These are phyloP conservation scores for Temnothorax unifasciatus DNA, from an alignment of 2,888 invertebrate genomes.

Conservation along the genomic window DNA sequence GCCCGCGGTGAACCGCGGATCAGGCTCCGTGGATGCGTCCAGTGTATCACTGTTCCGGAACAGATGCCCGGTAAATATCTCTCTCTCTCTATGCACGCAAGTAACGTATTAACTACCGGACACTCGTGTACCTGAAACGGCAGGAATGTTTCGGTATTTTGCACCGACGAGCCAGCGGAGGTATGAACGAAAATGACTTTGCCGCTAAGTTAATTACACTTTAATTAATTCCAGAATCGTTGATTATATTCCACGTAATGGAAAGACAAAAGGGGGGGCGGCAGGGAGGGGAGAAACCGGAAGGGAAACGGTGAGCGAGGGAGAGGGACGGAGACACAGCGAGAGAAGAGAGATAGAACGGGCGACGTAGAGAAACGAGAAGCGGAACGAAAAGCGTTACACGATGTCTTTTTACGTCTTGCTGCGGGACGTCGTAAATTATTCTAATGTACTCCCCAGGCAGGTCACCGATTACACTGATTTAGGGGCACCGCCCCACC, in stretches of 20 bases:
- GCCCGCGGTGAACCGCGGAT: constrained; percentile 34
- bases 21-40: constrained; percentile 35
- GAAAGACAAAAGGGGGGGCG: background rate
- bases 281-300: background rate
- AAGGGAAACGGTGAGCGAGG: background rate
- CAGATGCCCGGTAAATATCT: constrained; percentile 32
- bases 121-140: background rate
- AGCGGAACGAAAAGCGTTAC: constrained; percentile 65
- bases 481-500: constrained; percentile 81
- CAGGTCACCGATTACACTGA: constrained; percentile 83
- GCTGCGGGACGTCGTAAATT: constrained; percentile 78
- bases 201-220: constrained; percentile 13
- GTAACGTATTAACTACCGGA: constrained; percentile 15
- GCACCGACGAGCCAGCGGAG: background rate
- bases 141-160: background rate
- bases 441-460: constrained; percentile 83
- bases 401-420: constrained; percentile 74
- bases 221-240: constrained; percentile 1
- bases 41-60: constrained; percentile 37
- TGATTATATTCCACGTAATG: background rate
- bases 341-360: constrained; percentile 43
- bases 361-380: constrained; percentile 38
- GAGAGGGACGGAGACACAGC: background rate
- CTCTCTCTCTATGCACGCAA: constrained; percentile 9
- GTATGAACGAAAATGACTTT: background rate